Conservation (phyloP, 2,797 vertebrate species). For the Onychomys torridus region DNA sequence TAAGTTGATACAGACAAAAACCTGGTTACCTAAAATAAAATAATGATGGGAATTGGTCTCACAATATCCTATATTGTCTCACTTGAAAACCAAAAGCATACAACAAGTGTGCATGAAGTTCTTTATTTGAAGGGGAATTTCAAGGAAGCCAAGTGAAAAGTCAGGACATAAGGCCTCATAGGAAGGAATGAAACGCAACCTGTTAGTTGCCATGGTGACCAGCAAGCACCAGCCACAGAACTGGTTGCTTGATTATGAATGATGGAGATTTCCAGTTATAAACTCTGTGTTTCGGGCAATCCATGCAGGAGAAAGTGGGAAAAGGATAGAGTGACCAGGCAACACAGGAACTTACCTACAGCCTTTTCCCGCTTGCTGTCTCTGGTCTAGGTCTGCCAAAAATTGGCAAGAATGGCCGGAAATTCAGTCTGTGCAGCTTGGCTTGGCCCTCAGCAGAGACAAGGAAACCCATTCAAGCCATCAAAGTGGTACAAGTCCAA, state of each 20-base stretch:
- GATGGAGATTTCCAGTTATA: background rate
- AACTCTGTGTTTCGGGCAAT: background rate
- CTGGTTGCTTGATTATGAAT: background rate
- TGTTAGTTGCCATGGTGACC: background rate
- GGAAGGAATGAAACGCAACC: background rate
- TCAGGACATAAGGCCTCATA: too few species aligned
- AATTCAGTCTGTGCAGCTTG: background rate
- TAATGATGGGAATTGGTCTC: slow-evolving; percentile 20
- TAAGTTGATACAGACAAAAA: background rate
- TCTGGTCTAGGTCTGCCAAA: background rate
- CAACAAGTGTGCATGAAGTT: background rate
- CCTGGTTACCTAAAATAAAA: slow-evolving; percentile 15
- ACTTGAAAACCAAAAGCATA: background rate
- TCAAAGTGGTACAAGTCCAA: rapidly evolving
- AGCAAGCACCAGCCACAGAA: background rate
- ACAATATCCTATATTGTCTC: slow-evolving; percentile 13
- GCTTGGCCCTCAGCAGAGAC: background rate
- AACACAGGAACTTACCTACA: background rate
- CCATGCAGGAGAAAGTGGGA: background rate
- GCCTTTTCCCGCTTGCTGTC: background rate
- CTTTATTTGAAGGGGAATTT: background rate
- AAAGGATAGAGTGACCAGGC: background rate
- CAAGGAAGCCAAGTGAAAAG: background rate
- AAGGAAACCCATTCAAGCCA: background rate
- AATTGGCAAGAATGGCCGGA: background rate